phyloP scores from a whole-genome alignment of 2,797 vertebrate species.

The Lacerta agilis region DNA sequence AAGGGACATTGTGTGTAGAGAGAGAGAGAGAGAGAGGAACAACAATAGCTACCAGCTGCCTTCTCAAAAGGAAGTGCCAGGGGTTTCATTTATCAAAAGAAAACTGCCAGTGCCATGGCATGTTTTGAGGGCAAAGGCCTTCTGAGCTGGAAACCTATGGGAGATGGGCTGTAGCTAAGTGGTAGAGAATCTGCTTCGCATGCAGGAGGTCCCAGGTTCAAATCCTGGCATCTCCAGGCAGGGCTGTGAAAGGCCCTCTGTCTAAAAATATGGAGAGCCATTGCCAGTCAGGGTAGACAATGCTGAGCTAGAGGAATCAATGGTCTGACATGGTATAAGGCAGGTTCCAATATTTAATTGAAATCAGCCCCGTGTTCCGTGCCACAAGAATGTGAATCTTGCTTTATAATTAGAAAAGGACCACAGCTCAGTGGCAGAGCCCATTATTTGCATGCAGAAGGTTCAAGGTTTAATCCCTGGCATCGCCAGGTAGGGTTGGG shows the following conservation, averaged over 20 bases:
- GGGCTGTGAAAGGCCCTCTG: neutral
- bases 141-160: neutral
- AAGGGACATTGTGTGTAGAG: conserved; percentile 4
- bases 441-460: too few species aligned
- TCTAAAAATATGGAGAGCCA: neutral
- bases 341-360: too few species aligned
- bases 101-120: neutral
- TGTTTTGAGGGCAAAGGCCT: neutral
- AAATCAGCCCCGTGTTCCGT: too few species aligned
- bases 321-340: too few species aligned
- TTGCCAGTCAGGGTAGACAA: neutral
- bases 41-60: conserved; percentile 40
- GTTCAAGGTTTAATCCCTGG: too few species aligned
- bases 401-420: too few species aligned
- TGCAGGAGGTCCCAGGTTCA: neutral
- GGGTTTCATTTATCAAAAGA: neutral
- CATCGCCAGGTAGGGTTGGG: too few species aligned
- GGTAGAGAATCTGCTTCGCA: too few species aligned
- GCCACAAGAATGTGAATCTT: too few species aligned
- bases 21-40: neutral
- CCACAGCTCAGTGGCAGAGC: too few species aligned
- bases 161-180: neutral
- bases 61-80: neutral
- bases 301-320: neutral
- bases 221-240: neutral